These are phyloP conservation scores for Lithobates pipiens DNA, from an alignment of 2,797 vertebrate genomes.

Conservation along the genomic window DNA sequence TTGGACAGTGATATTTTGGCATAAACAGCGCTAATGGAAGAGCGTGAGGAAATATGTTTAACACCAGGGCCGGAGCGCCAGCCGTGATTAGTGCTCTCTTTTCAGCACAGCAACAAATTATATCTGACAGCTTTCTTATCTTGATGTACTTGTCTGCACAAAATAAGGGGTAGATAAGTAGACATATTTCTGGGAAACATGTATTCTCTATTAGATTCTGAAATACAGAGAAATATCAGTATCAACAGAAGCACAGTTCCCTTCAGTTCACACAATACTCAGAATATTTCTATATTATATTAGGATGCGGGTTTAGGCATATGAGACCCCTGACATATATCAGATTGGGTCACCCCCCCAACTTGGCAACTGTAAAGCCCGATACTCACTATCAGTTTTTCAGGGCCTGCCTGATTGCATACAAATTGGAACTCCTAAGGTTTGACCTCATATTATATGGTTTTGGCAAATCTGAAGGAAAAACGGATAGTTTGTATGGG, in stretches of 20 bases:
- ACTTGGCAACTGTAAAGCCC: too few species aligned
- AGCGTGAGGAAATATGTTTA: slow-evolving; percentile 47
- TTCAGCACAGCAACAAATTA: slow-evolving; percentile 44
- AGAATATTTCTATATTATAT: not conserved
- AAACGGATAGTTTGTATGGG: too few species aligned
- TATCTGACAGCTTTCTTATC: slow-evolving; percentile 54
- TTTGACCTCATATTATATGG: too few species aligned
- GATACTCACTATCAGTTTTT: too few species aligned
- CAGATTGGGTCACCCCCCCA: too few species aligned
- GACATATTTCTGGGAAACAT: slow-evolving; percentile 22
- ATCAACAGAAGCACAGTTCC: not conserved
- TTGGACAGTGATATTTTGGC: slow-evolving; percentile 58
- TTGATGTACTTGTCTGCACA: slow-evolving; percentile 42
- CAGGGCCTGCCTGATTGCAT: too few species aligned
- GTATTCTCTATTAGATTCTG: slow-evolving; percentile 16
- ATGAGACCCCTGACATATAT: too few species aligned
- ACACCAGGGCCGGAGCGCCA: slow-evolving; percentile 28
- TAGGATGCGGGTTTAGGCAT: not conserved
- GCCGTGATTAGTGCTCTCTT: slow-evolving; percentile 36
- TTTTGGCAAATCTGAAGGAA: too few species aligned
- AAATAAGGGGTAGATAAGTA: slow-evolving; percentile 28
- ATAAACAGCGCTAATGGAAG: slow-evolving; percentile 47
- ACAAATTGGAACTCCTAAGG: too few species aligned
- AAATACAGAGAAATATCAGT: slow-evolving; percentile 25
- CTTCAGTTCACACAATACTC: not conserved